Evolutionary conservation across 1,140 invertebrate species (phyloP), one percentile per base, ranked within the genome.

Genomic region (Nephotettix cincticeps): DNA sequence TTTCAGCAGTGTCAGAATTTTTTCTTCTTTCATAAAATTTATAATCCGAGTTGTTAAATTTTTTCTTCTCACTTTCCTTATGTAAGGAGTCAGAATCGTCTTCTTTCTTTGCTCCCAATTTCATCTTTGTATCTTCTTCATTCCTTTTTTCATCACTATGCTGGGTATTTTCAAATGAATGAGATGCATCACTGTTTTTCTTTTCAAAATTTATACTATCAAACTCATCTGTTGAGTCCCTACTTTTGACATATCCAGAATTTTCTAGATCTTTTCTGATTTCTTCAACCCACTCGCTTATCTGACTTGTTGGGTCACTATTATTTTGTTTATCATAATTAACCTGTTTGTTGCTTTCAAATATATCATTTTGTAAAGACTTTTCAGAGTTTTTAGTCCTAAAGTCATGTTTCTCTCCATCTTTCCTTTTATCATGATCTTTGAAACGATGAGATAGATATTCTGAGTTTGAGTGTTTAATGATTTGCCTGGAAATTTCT

Each of bases 21-120:
- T 78, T 72, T 78, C 78, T 72, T 78, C 81, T 81, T 19, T 76
- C 74, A 3, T 81, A 82, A 71, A 84, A 83, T 36, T 84, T 79
- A 25, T 82, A 83, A 45, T 83, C 80, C 51, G 83, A 83, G n/a
- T 81, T 76, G 3, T 32, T 27, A 32, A 64, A 2, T 25, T 67
- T 67, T 43, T 27, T 69, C 28, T 30, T 54, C 11, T 58, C 67
- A 32, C 30, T 69, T 2, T 69, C 67, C 30, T 47, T 69, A 36
- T 36, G 29, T 28, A 29, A 61, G 23, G 23, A 27, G 13, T 61
- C 56, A 25, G 23, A 27, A 4, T 61, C 56, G 28, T 61, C 27
- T n/a, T 61, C 56, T 61, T 28, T 61, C 21, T 61, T 61, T 4
- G 28, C 9, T 27, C 23, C 56, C 21, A 3, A 6, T 28, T 61